These are phyloP conservation scores for Microtus ochrogaster DNA, from an alignment of 2,113 vertebrate species.

Conservation along the genomic window DNA sequence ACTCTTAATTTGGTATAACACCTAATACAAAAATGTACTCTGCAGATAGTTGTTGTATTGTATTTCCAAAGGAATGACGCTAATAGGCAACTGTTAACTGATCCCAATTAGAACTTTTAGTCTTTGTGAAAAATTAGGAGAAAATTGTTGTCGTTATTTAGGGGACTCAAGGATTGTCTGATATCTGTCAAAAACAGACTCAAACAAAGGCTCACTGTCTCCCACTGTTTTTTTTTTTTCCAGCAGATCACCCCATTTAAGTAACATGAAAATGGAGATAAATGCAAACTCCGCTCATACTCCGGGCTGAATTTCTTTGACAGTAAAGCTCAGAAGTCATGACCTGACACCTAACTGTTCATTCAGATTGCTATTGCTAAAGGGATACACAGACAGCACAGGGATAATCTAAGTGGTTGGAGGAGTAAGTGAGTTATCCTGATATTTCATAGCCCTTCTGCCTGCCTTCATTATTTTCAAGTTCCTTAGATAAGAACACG, in stretches of 20 bases:
- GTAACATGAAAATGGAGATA: neutral
- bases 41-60: neutral
- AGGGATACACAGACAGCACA: neutral
- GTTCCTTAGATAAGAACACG: neutral
- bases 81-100: neutral
- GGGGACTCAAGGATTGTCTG: neutral
- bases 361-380: neutral
- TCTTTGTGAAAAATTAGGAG: neutral
- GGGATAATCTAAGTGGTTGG: neutral
- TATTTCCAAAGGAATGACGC: neutral
- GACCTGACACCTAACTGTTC: neutral
- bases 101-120: neutral
- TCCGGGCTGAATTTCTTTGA: neutral
- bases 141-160: neutral
- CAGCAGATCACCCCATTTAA: neutral
- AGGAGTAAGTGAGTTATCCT: rapidly evolving
- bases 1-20: no score
- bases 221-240: neutral
- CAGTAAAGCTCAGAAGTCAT: neutral
- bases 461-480: neutral
- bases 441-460: no score
- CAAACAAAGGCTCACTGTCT: neutral
- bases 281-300: neutral
- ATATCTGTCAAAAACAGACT: neutral
- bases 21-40: neutral